phyloP scores from a whole-genome alignment of 2,888 invertebrate genomes.

The Dicycla oo region DNA sequence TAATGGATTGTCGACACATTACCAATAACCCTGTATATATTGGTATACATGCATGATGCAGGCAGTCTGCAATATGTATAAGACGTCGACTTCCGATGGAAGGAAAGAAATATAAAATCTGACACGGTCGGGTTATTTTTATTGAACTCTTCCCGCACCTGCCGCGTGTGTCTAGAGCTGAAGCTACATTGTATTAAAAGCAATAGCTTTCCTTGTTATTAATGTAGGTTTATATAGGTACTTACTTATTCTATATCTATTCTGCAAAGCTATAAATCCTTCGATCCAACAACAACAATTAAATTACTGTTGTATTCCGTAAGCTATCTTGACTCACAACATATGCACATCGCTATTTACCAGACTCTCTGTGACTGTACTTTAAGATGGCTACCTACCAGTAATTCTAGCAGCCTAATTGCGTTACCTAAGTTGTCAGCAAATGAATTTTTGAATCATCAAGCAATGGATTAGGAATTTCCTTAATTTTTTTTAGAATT shows the following conservation, averaged over 20 bases:
- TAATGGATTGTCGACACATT: too few relatives aligned
- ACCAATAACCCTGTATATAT: too few relatives aligned
- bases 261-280: not conserved
- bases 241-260: too few relatives aligned
- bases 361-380: not conserved
- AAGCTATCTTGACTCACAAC: not conserved
- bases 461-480: too few relatives aligned
- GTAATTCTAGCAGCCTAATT: too few relatives aligned
- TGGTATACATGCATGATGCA: too few relatives aligned
- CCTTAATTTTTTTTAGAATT: too few relatives aligned
- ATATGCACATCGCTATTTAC: too few relatives aligned
- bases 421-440: too few relatives aligned
- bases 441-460: too few relatives aligned
- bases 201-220: not conserved
- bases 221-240: not conserved
- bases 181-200: not conserved
- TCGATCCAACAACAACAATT: not conserved
- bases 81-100: conserved; percentile 19
- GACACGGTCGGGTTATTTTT: conserved; percentile 17
- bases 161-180: not conserved
- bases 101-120: conserved; percentile 38
- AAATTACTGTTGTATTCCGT: not conserved
- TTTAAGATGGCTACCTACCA: not conserved
- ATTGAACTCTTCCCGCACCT: conserved; percentile 13
- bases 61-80: conserved; percentile 11